phyloP scores from a whole-genome alignment of 2,888 invertebrate genomes.

The Azorinus chamasolen region DNA sequence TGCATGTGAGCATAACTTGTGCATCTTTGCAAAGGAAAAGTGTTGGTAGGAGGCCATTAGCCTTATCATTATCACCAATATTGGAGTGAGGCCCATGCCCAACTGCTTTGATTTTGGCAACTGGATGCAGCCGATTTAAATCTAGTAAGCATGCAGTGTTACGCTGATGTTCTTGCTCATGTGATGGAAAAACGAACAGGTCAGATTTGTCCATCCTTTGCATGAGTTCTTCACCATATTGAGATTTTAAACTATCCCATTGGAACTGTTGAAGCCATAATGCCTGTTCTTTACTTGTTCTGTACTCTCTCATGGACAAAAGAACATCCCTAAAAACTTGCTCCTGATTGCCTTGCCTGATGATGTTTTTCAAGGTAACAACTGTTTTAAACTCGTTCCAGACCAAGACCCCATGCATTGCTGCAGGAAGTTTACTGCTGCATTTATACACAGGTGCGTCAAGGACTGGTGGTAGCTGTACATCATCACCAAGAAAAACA shows the following conservation, averaged over 20 bases:
- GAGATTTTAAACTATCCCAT: constrained; percentile 24
- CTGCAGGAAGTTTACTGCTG: constrained; percentile 21
- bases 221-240: constrained; percentile 9
- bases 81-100: constrained; percentile 25
- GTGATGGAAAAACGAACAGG: constrained; percentile 24
- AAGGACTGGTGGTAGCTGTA: constrained; percentile 64
- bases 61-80: constrained; percentile 27
- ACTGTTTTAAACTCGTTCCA: constrained; percentile 47
- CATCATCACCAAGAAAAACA: constrained; percentile 64
- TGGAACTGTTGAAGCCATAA: constrained; percentile 56
- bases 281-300: constrained; percentile 27
- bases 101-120: constrained; percentile 46
- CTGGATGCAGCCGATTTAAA: constrained; percentile 30
- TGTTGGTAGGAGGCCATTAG: constrained; percentile 6
- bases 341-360: constrained; percentile 41
- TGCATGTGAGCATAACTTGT: constrained; percentile 58
- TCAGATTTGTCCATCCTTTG: constrained; percentile 16
- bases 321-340: constrained; percentile 30
- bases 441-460: constrained; percentile 51
- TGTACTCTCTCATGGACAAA: constrained; percentile 38
- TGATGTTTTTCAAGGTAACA: constrained; percentile 35
- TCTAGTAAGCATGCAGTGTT: constrained; percentile 36
- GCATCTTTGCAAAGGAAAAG: constrained; percentile 13
- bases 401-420: constrained; percentile 47
- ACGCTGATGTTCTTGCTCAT: constrained; percentile 31